Conservation (phyloP, 2,797 vertebrate species). For the Phyllotis vaccarum region DNA sequence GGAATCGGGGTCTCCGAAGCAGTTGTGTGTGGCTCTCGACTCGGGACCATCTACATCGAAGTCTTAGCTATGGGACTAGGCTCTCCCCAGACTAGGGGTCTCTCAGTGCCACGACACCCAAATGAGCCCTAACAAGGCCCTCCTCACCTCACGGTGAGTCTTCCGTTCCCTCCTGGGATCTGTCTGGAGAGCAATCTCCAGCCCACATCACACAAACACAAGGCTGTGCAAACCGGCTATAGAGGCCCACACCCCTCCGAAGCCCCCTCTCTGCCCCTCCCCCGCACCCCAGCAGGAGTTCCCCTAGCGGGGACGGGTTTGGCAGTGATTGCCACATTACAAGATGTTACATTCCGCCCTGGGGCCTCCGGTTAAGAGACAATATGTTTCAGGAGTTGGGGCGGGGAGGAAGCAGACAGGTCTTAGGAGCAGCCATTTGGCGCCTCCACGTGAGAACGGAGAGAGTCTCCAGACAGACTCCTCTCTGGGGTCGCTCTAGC, state of each 20-base stretch:
- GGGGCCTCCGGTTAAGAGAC: conserved; percentile 77
- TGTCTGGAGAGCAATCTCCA: not conserved
- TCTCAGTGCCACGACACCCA: not conserved
- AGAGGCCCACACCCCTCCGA: not conserved
- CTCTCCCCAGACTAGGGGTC: not conserved
- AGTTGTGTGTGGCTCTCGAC: not conserved
- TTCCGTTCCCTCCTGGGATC: not conserved
- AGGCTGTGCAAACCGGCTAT: not conserved
- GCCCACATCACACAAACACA: not conserved
- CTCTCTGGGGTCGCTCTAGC: not conserved
- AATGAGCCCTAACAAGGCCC: not conserved
- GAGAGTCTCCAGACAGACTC: not conserved
- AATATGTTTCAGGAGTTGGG: not conserved
- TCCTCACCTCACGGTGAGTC: rapidly evolving
- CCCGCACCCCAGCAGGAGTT: conserved; percentile 77
- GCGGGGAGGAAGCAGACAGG: not conserved
- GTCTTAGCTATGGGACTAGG: not conserved
- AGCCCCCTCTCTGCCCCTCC: not conserved
- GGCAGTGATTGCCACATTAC: conserved; percentile 88
- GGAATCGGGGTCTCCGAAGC: not conserved
- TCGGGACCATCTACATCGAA: not conserved
- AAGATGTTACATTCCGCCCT: conserved; percentile 87
- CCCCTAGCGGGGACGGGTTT: conserved; percentile 85
- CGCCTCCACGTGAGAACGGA: conserved; percentile 50
- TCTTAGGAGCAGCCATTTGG: conserved; percentile 41